Conservation (phyloP, 2,797 vertebrate genomes). For the Scolopax bukidnonensis region DNA sequence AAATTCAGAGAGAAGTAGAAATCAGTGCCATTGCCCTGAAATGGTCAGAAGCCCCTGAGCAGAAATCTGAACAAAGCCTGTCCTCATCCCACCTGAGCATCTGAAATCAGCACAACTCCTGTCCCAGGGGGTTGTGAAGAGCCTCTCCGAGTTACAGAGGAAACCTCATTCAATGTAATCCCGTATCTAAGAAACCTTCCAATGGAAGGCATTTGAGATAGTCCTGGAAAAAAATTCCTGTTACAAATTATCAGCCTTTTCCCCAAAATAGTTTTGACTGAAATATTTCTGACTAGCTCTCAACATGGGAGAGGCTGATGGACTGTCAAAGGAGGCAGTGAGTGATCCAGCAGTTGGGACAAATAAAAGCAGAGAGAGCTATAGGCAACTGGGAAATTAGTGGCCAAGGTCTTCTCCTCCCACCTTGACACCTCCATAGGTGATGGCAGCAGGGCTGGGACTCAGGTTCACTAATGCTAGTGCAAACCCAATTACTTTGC, state of each 20-base stretch:
- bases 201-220: rapidly evolving
- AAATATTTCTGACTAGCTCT: background rate
- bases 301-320: rapidly evolving
- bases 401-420: background rate
- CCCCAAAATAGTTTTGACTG: background rate
- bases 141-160: background rate
- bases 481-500: background rate
- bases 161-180: background rate
- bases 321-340: background rate
- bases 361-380: background rate
- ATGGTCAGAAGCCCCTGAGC: rapidly evolving
- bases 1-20: background rate
- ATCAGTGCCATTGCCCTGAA: rapidly evolving
- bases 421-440: rapidly evolving
- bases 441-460: background rate
- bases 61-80: background rate
- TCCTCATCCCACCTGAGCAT: background rate
- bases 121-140: background rate
- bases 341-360: background rate
- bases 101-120: background rate
- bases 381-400: background rate
- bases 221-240: background rate
- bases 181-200: background rate
- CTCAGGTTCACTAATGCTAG: background rate
- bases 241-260: background rate